Conservation (phyloP, 2,888 invertebrate species). For the Laspeyria flexula region DNA sequence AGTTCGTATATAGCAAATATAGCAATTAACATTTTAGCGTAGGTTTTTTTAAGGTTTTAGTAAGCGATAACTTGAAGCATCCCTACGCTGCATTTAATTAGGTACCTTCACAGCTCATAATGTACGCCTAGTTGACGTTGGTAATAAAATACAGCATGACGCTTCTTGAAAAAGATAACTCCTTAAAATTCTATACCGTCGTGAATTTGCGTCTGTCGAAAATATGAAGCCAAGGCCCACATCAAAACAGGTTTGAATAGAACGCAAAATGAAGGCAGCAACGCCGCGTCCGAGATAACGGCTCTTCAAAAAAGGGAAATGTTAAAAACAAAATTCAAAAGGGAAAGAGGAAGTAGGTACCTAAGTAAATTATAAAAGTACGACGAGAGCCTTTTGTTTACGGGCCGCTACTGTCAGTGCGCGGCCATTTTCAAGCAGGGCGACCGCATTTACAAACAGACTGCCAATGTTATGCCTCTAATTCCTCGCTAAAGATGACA, state of each 20-base stretch:
- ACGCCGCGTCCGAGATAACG: conserved; percentile 69
- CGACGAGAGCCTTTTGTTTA: conserved; percentile 71
- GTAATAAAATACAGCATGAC: conserved; percentile 19
- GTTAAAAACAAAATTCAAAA: conserved; percentile 76
- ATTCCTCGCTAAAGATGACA: conserved; percentile 46
- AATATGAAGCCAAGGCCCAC: conserved; percentile 55
- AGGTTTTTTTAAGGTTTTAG: neutral
- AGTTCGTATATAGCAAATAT: too few species aligned
- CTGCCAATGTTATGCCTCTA: conserved; percentile 53
- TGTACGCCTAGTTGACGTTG: neutral
- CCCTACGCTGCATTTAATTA: conserved; percentile 5
- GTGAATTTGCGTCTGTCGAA: conserved; percentile 54
- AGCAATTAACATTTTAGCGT: too few species aligned
- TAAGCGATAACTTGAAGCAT: too few species aligned
- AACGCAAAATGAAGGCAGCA: conserved; percentile 68
- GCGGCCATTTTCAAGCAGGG: conserved; percentile 52
- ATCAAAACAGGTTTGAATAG: conserved; percentile 70
- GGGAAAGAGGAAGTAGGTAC: conserved; percentile 66
- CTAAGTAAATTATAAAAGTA: conserved; percentile 79
- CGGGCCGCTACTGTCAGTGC: conserved; percentile 61
- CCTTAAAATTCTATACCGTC: conserved; percentile 35
- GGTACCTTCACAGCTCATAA: conserved; percentile 12
- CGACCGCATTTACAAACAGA: conserved; percentile 58
- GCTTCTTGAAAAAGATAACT: conserved; percentile 26
- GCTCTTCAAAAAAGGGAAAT: conserved; percentile 72